Base-by-base conservation (phyloP, 2,797 vertebrate genomes). In the Phylloscopus collybita region DNA sequence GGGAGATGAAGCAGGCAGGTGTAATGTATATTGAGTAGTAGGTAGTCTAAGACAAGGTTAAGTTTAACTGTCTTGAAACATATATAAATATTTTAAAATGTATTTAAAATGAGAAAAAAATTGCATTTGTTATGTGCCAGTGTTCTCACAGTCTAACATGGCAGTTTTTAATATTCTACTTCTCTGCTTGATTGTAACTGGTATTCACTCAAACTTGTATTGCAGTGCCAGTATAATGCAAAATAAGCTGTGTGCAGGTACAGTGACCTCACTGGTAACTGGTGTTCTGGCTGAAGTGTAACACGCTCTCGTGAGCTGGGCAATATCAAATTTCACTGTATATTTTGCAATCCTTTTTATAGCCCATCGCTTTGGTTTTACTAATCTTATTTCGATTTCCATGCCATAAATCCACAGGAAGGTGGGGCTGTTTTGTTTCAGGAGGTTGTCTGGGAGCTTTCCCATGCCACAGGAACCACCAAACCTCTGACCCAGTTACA, bases 401-500 rank as follows among this genome's bases (percentile, higher is more conserved):
- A 27, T 84, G 60, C 44, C 40, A 11, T 62, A 86, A 88, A 92
- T 70, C 45, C 36, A 70, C 51, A 53, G 94, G 83, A 88, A 84
- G 80, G 67, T 70, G 70, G 44, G 51, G 42, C 60, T 2, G 4
- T 87, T 72, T 90, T 95, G n/a, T n/a, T 91, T 47, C 61, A 56
- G 21, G 70, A 85, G 71, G 13, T 34, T 73, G 29, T 47, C 44
- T 0, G 1, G 82, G 88, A 82, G 49, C 53, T 95, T 95, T 95
- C 80, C 71, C 83, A 76, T 70, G 88, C 51, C 57, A 38, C 45
- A 86, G 83, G 80, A 96, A 40, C 85, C 8, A 14, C 44, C 34
- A 90, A 86, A 66, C 80, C 88, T 76, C 83, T 93, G 92, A 82
- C 83, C 74, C 69, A 91, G 80, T 90, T 69, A 51, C 91, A 76